These are phyloP conservation scores for Parnassius smintheus DNA, from an alignment of 2,888 invertebrate species.

Conservation along the genomic window DNA sequence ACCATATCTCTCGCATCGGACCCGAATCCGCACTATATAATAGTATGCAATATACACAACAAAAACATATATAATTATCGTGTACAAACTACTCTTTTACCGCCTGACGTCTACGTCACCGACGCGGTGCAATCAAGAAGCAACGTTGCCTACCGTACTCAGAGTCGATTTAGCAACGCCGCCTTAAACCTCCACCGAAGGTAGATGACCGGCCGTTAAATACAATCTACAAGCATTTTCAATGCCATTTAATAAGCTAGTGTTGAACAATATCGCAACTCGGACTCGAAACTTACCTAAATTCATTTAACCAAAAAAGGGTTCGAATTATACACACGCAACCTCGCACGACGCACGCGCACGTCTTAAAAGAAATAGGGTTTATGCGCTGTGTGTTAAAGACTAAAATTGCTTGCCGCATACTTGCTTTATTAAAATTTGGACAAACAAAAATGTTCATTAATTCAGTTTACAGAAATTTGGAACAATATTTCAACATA, in stretches of 20 bases:
- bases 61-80: constrained; percentile 39
- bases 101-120: neutral
- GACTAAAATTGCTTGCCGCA: neutral
- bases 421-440: neutral
- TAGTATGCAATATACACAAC: constrained; percentile 56
- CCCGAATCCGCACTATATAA: constrained; percentile 35
- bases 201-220: constrained; percentile 1
- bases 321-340: constrained; percentile 21
- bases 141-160: constrained; percentile 10
- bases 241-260: constrained; percentile 38
- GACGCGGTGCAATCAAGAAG: neutral
- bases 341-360: constrained; percentile 9
- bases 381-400: constrained; percentile 2
- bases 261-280: constrained; percentile 32
- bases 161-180: constrained; percentile 12
- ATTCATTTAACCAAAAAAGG: constrained; percentile 23
- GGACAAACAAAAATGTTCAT: no score
- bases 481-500: no score
- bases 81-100: constrained; percentile 22
- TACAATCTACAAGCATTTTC: constrained; percentile 40
- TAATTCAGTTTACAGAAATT: no score
- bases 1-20: constrained; percentile 46
- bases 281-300: constrained; percentile 29
- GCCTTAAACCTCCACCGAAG: neutral
- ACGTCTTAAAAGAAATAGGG: constrained; percentile 4